Percentiles rank a stretch among this genome's conserved stretches.
phyloP scores from a whole-genome alignment of 1,140 invertebrate genomes.

The Stegodyphus mimosarum region DNA sequence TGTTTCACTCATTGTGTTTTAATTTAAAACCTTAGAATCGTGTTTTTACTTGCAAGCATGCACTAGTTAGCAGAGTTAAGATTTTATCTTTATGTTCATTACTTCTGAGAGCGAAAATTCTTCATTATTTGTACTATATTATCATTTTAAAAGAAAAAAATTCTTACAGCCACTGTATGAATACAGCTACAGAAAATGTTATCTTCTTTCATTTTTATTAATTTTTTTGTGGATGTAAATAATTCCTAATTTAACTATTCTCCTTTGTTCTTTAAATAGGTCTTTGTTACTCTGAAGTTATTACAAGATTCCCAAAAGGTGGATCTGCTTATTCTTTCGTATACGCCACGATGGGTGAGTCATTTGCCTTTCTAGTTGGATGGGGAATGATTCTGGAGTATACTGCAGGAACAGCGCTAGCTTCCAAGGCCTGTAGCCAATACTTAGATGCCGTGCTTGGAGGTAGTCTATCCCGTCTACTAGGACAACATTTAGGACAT shows the following conservation, averaged over 20 bases:
- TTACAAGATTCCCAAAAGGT: slow-evolving; percentile 69
- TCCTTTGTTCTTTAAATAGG: slow-evolving; percentile 61
- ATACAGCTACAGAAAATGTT: not conserved
- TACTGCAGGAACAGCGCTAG: slow-evolving; percentile 31
- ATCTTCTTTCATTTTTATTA: not conserved
- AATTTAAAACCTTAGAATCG: too few species aligned
- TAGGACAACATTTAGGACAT: slow-evolving; percentile 28
- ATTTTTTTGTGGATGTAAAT: not conserved
- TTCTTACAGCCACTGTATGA: too few species aligned
- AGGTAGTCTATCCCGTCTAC: not conserved
- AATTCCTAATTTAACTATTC: not conserved
- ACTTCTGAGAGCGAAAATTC: too few species aligned
- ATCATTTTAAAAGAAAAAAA: too few species aligned
- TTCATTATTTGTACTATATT: too few species aligned
- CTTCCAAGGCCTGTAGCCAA: slow-evolving; percentile 55
- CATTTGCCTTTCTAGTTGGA: slow-evolving; percentile 70
- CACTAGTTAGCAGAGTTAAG: too few species aligned
- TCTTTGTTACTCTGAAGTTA: slow-evolving; percentile 71
- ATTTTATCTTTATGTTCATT: too few species aligned
- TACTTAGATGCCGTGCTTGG: slow-evolving; percentile 51
- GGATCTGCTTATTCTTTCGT: slow-evolving; percentile 71
- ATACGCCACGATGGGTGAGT: slow-evolving; percentile 70
- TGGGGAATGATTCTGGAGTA: slow-evolving; percentile 69
- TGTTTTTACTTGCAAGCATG: too few species aligned
- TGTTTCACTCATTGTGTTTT: too few species aligned